A percentile compares a stretch with the other conserved stretches of the same genome.
Conservation (phyloP, 2,888 invertebrate species). For the Tipula unca region DNA sequence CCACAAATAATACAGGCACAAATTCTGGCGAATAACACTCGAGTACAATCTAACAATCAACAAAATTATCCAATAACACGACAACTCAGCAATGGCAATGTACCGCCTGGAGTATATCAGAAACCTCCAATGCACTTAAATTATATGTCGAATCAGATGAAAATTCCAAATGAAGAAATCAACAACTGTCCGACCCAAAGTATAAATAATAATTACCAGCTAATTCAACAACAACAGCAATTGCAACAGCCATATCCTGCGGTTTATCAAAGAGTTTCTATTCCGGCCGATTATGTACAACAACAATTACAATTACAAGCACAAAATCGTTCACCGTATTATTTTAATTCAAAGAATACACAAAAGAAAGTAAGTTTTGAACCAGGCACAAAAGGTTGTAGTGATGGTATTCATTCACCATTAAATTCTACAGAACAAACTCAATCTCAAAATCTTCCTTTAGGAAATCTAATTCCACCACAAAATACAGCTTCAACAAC, state of each 20-base stretch:
- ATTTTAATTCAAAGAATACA: conserved; percentile 49
- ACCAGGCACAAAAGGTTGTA: conserved; percentile 60
- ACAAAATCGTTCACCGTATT: conserved; percentile 50
- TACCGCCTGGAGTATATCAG: neutral
- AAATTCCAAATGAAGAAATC: neutral
- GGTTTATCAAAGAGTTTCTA: conserved; percentile 54
- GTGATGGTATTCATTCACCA: conserved; percentile 38
- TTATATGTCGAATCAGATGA: neutral
- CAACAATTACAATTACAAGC: conserved; percentile 25
- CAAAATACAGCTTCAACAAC: conserved; percentile 38
- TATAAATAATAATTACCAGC: conserved; percentile 25
- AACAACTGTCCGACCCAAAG: neutral
- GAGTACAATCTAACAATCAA: neutral
- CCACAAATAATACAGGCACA: neutral
- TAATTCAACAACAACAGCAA: conserved; percentile 16
- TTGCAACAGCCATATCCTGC: conserved; percentile 29
- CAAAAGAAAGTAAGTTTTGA: conserved; percentile 68
- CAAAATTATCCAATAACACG: neutral
- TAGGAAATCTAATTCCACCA: conserved; percentile 24
- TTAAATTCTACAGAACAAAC: conserved; percentile 29
- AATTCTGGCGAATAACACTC: neutral
- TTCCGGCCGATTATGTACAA: conserved; percentile 36
- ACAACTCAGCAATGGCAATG: neutral
- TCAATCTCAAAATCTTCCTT: conserved; percentile 17
- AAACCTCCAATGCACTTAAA: neutral